Evolutionary conservation across 2,113 vertebrate species (phyloP), one percentile per base, ranked within the genome.

Genomic region (Meriones unguiculatus): DNA sequence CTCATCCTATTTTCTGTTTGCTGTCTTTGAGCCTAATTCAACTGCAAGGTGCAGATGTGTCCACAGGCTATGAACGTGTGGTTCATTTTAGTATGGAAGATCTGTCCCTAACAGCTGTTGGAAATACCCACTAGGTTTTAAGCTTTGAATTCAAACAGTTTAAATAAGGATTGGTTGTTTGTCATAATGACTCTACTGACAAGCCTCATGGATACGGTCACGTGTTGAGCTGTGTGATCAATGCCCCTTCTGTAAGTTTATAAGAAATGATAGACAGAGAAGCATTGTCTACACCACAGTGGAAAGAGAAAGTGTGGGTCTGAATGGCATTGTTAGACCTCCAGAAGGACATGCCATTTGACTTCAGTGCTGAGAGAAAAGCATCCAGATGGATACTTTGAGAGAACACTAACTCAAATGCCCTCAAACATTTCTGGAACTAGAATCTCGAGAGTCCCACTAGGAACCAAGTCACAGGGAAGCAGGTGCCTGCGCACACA

Each of bases 311-410:
- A 13, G 41, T 30, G 2, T 52, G 24, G 41, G 2, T 67, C 24
- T 59, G 35, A 73, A 70, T 17, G 41, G 15, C 62, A 62, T 1
- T 70, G 69, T 89, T 70, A 28, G 18, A 77, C 50, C 18, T 76
- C 69, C 94, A 94, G 95, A 97, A 86, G 78, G 80, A 94, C 96
- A 92, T 93, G 80, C 97, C 96, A 93, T 89, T 97, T 15, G 1
- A 95, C 97, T 93, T 96, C 62, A 18, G 96, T 95, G 96, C 97
- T 93, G 90, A 96, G 92, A 97, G 76, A 89, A 97, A 96, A 89
- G 92, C 52, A 62, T 15, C 3, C 96, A 97, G 94, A 96, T 88
- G 98, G 97, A 95, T 86, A 46, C 95, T 97, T 93, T 85, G 97
- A 97, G 95, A 97, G 93, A 81, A 70, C 28, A 90, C 46, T 93